phyloP scores from a whole-genome alignment of 2,113 vertebrate species.

The Seriola rivoliana region DNA sequence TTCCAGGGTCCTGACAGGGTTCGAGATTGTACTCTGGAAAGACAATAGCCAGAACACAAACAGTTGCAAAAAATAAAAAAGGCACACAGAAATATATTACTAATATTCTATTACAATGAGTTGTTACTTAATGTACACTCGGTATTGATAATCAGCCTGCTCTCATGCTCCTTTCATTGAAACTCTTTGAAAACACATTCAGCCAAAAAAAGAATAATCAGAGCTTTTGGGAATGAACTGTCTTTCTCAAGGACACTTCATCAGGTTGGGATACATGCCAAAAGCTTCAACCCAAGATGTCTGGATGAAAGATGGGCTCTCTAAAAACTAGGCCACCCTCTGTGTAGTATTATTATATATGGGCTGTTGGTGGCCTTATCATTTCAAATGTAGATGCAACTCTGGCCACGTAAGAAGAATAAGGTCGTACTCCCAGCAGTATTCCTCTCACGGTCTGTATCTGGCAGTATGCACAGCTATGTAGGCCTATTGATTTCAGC shows the following conservation, averaged over 20 bases:
- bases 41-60: not conserved
- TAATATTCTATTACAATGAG: not conserved
- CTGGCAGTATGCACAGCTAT: conserved; percentile 10
- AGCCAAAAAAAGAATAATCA: conserved; percentile 15
- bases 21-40: conserved; percentile 84
- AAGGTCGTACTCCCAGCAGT: conserved; percentile 15
- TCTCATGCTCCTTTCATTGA: not conserved
- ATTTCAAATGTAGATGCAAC: conserved; percentile 34
- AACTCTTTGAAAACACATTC: conserved; percentile 14
- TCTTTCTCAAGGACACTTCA: conserved; percentile 55
- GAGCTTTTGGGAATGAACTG: conserved; percentile 20
- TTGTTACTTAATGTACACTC: not conserved
- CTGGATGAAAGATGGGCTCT: conserved; percentile 47
- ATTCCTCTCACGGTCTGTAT: conserved; percentile 26
- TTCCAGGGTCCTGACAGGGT: conserved; percentile 83
- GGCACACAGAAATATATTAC: not conserved
- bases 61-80: not conserved
- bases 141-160: not conserved
- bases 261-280: conserved; percentile 43
- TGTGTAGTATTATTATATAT: conserved; percentile 39
- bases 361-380: conserved; percentile 41
- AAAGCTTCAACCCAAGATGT: conserved; percentile 46
- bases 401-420: not conserved
- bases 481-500: conserved; percentile 34
- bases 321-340: conserved; percentile 46